These are phyloP conservation scores for Plectrocnemia conspersa DNA, from an alignment of 1,140 invertebrate genomes.

Conservation along the genomic window DNA sequence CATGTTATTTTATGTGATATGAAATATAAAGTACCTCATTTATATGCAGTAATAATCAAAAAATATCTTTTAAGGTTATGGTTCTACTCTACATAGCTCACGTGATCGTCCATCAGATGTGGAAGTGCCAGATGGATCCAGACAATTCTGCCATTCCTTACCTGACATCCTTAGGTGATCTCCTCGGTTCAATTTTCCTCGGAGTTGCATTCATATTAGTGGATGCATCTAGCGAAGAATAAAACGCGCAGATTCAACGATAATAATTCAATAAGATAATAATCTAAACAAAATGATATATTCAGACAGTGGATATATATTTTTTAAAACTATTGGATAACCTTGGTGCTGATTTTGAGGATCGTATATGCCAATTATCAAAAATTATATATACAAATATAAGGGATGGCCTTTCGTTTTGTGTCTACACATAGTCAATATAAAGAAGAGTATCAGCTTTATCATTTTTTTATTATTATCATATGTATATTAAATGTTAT, in stretches of 20 bases:
- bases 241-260: conserved; percentile 41
- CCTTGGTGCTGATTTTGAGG: too few species aligned
- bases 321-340: too few species aligned
- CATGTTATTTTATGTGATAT: neutral
- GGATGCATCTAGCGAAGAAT: conserved; percentile 58
- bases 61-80: conserved; percentile 59
- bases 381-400: too few species aligned
- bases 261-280: too few species aligned
- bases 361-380: too few species aligned
- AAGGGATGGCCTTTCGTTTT: too few species aligned
- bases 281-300: too few species aligned
- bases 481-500: neutral
- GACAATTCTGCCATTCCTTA: conserved; percentile 97
- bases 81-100: conserved; percentile 77
- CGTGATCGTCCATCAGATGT: conserved; percentile 86
- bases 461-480: neutral
- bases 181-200: conserved; percentile 83
- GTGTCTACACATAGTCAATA: too few species aligned
- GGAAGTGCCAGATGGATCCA: conserved; percentile 85
- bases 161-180: conserved; percentile 88
- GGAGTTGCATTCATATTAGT: conserved; percentile 80
- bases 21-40: conserved; percentile 1
- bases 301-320: too few species aligned
- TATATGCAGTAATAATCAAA: too few species aligned
- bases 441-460: neutral